Base-by-base conservation (phyloP, 2,113 vertebrate species). In the Albula goreensis region DNA sequence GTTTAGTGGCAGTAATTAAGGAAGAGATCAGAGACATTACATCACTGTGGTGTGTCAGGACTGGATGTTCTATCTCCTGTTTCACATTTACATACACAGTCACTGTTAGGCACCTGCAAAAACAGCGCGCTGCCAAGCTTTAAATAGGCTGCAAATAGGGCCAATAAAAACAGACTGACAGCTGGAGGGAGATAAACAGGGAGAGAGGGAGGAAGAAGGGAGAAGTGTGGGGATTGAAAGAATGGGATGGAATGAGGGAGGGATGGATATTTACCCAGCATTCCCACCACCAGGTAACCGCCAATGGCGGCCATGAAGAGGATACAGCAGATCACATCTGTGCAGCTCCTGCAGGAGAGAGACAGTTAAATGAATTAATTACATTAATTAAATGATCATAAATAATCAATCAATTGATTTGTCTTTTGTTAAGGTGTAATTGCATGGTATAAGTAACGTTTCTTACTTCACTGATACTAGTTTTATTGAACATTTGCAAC, bases 241-340 rank as follows among this genome's bases (percentile, higher is more conserved):
- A 13, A 10, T 15, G 9, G 11, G 57, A 60, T 10, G 0, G 12
- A 3, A 13, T 5, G 81, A 51, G 78, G 50, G 84, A 5, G 53
- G 12, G 77, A 22, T 19, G 5, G 70, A 3, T 1, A 80, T 96
- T 96, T 89, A 97, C 97, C 97, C 91, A 98, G 85, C 74, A 97
- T 87, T 31, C 97, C 97, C 22, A 98, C 95, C 1, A 57, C 92
- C 0, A 96, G 89, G 91, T 98, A 98, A 22, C 96, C 97, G 0
- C 94, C 83, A 82, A 97, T 77, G 91, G 97, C 96, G 0, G 88
- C n/a, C 90, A 96, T 89, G 85, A 98, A 98, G 70, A 98, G 92
- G 50, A 95, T 0, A 10, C 96, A 97, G 92, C 97, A 98, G 88
- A 98, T 93, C 50, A 98, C 92, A 84, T 98, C 97, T 0, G 97